These are phyloP conservation scores for Melitaea cinxia DNA, from an alignment of 1,140 invertebrate genomes.

Conservation along the genomic window DNA sequence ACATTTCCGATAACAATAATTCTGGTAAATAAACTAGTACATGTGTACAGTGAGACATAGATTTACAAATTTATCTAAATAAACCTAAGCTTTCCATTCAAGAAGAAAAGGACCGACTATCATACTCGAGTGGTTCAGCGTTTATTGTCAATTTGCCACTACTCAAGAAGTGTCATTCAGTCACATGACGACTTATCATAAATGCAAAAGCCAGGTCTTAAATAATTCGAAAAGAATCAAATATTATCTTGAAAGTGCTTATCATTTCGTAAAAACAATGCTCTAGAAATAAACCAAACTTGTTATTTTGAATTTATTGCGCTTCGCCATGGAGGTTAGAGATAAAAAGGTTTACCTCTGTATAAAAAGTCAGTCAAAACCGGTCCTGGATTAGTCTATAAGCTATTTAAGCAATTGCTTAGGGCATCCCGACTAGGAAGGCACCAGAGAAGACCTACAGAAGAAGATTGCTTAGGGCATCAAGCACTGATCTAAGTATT, in stretches of 20 bases:
- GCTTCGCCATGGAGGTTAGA: too few species aligned
- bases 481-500: too few species aligned
- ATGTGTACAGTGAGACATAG: neutral
- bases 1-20: too few species aligned
- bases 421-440: too few species aligned
- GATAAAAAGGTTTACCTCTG: too few species aligned
- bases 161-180: neutral
- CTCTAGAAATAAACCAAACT: neutral
- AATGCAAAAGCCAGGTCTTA: neutral
- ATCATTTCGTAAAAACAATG: neutral
- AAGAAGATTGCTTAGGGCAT: too few species aligned
- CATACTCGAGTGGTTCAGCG: conserved; percentile 6
- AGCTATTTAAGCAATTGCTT: too few species aligned
- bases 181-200: neutral
- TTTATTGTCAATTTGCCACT: conserved; percentile 14
- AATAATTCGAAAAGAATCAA: conserved; percentile 3
- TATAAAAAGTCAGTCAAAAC: too few species aligned
- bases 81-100: conserved; percentile 8
- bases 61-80: conserved; percentile 7
- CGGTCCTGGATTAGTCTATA: too few species aligned
- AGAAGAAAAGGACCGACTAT: conserved; percentile 1
- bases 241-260: neutral
- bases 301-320: neutral
- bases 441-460: too few species aligned
- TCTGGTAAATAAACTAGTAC: neutral